Base-by-base conservation (phyloP, 2,113 vertebrate species). In the Clarias batrachus region DNA sequence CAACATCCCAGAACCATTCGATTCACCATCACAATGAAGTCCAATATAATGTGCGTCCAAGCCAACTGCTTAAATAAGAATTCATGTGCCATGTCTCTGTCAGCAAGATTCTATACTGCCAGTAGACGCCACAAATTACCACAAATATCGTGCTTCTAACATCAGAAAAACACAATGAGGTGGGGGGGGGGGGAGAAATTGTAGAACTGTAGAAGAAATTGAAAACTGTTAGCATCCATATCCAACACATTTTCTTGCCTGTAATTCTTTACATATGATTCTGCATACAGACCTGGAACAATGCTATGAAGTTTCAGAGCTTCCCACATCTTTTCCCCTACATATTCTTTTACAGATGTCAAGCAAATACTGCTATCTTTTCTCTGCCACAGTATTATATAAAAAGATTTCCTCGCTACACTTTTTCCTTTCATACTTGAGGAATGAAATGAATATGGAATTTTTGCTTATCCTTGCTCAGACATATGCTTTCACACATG, bases 391-490 rank as follows among this genome's bases (percentile, higher is more conserved):
- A 25, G 57, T 63, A 1, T 79, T 56, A 30, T 60, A 54, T 33
- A n/a, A 59, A 73, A 41, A 4, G 54, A 73, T 73, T 62, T 74
- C 25, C 14, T 2, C 83, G 12, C n/a, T 37, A 17, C 54, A 11
- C 0, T 59, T 60, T 41, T 73, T 48, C n/a, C n/a, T 73, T 57
- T 80, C 63, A 85, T 63, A 80, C 27, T 65, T 37, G 52, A 84
- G 73, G 82, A 57, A 63, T 73, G 62, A 2, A 87, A 89, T 81
- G 30, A 85, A 83, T 25, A 79, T 87, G 62, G 85, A 78, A 57
- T 71, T 82, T 81, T 41, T 6, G 27, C 57, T 62, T 62, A 62
- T 59, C 37, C 79, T 82, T 62, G 4, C 25, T 83, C 48, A 82
- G 57, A 85, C 25, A 54, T 13, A 25, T 59, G 56, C 41, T 30